Percentiles rank a stretch among this genome's conserved stretches.
phyloP scores from a whole-genome alignment of 1,140 invertebrate species.

The Onthophagus taurus region DNA sequence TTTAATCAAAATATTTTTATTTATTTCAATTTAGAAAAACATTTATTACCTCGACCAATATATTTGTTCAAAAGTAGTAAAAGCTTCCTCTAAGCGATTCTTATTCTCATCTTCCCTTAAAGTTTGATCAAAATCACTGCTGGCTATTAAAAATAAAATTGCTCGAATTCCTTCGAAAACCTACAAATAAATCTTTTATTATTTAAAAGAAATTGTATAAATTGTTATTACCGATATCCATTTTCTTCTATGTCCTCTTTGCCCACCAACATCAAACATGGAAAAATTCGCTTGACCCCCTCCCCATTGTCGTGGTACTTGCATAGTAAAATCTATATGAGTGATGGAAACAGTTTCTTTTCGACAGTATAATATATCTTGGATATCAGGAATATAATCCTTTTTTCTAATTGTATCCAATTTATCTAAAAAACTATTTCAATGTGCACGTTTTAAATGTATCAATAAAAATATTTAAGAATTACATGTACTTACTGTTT shows the following conservation, averaged over 20 bases:
- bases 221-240: constrained; percentile 59
- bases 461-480: too few relatives aligned
- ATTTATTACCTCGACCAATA: constrained; percentile 71
- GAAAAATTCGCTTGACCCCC: constrained; percentile 58
- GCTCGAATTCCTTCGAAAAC: constrained; percentile 75
- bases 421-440: constrained; percentile 60
- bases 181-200: constrained; percentile 37
- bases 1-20: too few relatives aligned
- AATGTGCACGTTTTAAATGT: constrained; percentile 13
- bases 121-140: constrained; percentile 67
- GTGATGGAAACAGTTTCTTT: constrained; percentile 60
- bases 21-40: too few relatives aligned
- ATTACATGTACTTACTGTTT: constrained; percentile 70
- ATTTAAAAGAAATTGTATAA: constrained; percentile 8
- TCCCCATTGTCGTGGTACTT: constrained; percentile 55
- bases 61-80: constrained; percentile 63
- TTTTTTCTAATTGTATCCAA: constrained; percentile 47
- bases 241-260: constrained; percentile 71
- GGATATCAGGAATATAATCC: constrained; percentile 54
- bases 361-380: constrained; percentile 62
- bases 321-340: constrained; percentile 62
- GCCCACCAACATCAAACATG: constrained; percentile 75
- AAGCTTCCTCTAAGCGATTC: constrained; percentile 61
- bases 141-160: constrained; percentile 67
- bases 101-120: constrained; percentile 59